phyloP scores from a whole-genome alignment of 2,113 vertebrate species.

The Marmota monax region DNA sequence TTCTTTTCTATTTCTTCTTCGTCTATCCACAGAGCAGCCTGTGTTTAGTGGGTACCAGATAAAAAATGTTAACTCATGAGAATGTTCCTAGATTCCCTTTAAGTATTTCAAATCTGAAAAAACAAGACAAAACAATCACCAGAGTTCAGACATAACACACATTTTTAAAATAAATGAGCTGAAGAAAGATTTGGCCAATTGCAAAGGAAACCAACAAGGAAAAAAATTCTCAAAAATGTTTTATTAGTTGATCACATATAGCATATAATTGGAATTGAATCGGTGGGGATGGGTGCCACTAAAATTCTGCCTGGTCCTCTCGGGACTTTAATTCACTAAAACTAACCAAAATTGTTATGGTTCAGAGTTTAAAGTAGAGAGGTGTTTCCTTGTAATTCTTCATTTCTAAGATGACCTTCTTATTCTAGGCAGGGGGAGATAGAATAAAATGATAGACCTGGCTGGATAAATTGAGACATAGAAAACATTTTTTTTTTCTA shows the following conservation, averaged over 20 bases:
- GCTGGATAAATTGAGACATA: neutral
- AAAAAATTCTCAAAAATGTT: neutral
- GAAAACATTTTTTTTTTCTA: slow-evolving; percentile 9
- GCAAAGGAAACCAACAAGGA: neutral
- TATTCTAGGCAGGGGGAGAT: neutral
- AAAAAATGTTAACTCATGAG: neutral
- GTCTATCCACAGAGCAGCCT: neutral
- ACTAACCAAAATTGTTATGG: neutral
- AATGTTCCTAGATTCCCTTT: neutral
- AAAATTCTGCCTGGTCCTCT: neutral
- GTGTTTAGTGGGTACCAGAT: neutral
- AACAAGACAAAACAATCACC: neutral
- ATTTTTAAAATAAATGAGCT: slow-evolving; percentile 35
- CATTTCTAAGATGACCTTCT: slow-evolving; percentile 40
- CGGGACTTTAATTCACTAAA: slow-evolving; percentile 53
- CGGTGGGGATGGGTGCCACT: neutral
- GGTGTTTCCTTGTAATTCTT: slow-evolving; percentile 32
- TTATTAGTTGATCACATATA: slow-evolving; percentile 31
- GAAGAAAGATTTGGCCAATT: neutral
- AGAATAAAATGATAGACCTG: neutral
- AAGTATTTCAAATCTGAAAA: slow-evolving; percentile 14
- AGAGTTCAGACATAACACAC: neutral
- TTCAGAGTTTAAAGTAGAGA: slow-evolving; percentile 10
- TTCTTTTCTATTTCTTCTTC: neutral
- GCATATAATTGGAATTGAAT: neutral